Evolutionary conservation across 2,888 invertebrate genomes (phyloP).

Genomic region (Lasioglossum villosulum): DNA sequence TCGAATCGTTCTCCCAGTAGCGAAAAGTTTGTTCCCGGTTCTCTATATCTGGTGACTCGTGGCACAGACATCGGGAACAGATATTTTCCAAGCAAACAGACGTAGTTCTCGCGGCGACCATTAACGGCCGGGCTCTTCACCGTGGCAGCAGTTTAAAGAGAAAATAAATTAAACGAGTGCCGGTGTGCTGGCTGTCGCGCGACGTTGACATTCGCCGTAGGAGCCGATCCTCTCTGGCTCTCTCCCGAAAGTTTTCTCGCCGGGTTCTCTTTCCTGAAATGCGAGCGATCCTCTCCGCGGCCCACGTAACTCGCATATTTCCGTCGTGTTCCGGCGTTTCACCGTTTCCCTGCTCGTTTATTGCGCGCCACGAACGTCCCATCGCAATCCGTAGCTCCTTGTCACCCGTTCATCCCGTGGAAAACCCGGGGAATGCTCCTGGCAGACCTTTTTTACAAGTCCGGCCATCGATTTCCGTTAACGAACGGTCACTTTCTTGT

Average conservation of each 20-base stretch:
- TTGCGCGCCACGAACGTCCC: conserved; percentile 14
- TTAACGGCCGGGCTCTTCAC: conserved; percentile 21
- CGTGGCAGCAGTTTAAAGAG: conserved; percentile 35
- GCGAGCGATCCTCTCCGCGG: conserved; percentile 1
- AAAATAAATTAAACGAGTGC: conserved; percentile 60
- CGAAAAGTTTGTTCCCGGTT: neutral
- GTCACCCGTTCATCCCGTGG: conserved; percentile 1
- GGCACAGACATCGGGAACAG: conserved; percentile 28
- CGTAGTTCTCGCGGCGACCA: conserved; percentile 33
- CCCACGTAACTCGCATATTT: conserved; percentile 32
- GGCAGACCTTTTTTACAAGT: neutral
- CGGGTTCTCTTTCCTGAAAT: neutral
- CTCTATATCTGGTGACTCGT: neutral
- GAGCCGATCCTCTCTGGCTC: neutral
- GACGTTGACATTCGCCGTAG: neutral
- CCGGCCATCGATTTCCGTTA: conserved; percentile 21
- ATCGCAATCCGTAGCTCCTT: conserved; percentile 15
- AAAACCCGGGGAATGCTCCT: conserved; percentile 19
- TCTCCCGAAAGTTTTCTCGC: neutral
- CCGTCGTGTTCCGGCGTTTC: conserved; percentile 7
- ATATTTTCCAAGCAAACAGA: conserved; percentile 67
- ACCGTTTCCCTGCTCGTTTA: conserved; percentile 27
- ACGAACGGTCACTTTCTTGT: conserved; percentile 25
- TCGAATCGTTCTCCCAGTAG: neutral
- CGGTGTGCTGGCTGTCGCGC: neutral